These are phyloP conservation scores for Lucinisca nassula DNA, from an alignment of 2,888 invertebrate genomes.

Conservation along the genomic window DNA sequence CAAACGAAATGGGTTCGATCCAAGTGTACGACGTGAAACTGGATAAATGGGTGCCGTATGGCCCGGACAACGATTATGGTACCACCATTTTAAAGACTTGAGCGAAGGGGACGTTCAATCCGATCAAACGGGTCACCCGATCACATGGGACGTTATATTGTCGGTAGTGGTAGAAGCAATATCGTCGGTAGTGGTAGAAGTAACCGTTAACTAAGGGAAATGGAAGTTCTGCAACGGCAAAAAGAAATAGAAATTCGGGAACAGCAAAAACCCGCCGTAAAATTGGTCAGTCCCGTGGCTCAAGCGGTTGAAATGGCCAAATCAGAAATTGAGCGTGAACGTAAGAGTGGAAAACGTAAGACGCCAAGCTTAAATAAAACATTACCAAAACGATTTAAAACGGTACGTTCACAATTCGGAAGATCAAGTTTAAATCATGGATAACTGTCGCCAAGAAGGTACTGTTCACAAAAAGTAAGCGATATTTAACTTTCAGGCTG, in stretches of 20 bases:
- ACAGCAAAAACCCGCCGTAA: too few species aligned
- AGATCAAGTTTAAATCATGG: too few species aligned
- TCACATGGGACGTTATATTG: not conserved
- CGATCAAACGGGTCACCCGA: too few species aligned
- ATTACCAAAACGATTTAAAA: too few species aligned
- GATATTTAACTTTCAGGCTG: too few species aligned
- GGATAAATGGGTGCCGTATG: not conserved
- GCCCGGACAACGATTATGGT: not conserved
- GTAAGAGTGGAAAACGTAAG: slow-evolving; percentile 6
- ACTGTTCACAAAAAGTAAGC: too few species aligned
- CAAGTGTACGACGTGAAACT: slow-evolving; percentile 39
- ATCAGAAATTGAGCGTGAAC: slow-evolving; percentile 34
- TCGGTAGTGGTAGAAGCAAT: not conserved
- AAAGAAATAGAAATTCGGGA: not conserved
- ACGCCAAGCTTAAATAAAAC: not conserved
- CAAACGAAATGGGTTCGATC: slow-evolving; percentile 45
- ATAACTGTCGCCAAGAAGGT: too few species aligned
- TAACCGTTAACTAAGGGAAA: too few species aligned
- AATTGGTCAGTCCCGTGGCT: slow-evolving; percentile 44
- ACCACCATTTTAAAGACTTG: not conserved
- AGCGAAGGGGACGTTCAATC: not conserved
- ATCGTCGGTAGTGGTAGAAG: too few species aligned
- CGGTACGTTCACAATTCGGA: too few species aligned
- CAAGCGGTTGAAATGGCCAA: slow-evolving; percentile 36
- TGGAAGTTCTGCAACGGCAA: not conserved